Evolutionary conservation across 53 echinoderm and acorn worm species (phyloP), one percentile per base, ranked within the genome.

Genomic region (Echinarachnius parma): DNA sequence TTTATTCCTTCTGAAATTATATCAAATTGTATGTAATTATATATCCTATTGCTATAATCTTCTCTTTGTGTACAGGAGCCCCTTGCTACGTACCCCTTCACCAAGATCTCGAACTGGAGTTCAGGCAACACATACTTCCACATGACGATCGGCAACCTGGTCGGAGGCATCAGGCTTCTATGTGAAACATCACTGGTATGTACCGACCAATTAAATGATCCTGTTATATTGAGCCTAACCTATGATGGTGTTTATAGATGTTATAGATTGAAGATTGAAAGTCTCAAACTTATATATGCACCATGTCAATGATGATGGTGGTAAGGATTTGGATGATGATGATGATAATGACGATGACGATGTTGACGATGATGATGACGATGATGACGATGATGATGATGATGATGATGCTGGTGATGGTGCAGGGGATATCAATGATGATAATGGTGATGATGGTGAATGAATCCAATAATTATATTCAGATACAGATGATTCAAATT

Each of bases 61-160:
- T n/a, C n/a, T n/a, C n/a, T n/a, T n/a, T n/a, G n/a, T n/a, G n/a
- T n/a, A n/a, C 33, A 91, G 88, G 92, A 92, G 49, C 83, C 85
- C 7, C 76, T 92, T 19, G 88, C 88, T n/a, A 92, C 88, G 8
- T 92, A 89, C 54, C 85, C 92, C 56, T 95, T 95, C 85, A 95
- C 95, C 59, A 95, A 95, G 90, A 95, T 95, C 34, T 95, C 95
- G 5, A 95, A 95, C 65, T 95, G 95, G 95, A 95, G 95, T 61
- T 91, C 90, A 36, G 95, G 95, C 27, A 95, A 95, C 65, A 95
- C 95, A 11, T 95, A 95, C 79, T 95, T 95, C 87, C 95, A 95
- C 53, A 95, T 95, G 95, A 90, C 94, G 59, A 95, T 95, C 11
- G 95, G 95, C 31, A 89, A 90, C 62, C 79, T 95, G 4, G 79